These are phyloP conservation scores for Diorhabda carinulata DNA, from an alignment of 1,140 invertebrate genomes.

Conservation along the genomic window DNA sequence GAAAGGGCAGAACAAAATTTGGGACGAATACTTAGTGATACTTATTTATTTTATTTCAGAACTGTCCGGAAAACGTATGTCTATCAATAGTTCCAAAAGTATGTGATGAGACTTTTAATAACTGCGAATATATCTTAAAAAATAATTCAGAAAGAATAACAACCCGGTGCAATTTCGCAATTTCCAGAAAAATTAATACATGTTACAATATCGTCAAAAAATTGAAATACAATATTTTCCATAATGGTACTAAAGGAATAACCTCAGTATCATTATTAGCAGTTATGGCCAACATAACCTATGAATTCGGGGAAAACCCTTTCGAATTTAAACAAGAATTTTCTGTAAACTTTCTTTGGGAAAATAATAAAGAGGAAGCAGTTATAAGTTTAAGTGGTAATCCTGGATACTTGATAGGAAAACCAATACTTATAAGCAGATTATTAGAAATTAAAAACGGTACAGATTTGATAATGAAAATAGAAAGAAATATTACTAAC, in stretches of 20 bases:
- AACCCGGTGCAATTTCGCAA: slow-evolving; percentile 23
- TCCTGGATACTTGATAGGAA: slow-evolving; percentile 62
- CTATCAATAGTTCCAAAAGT: slow-evolving; percentile 46
- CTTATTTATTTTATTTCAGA: slow-evolving; percentile 47
- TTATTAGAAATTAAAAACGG: slow-evolving; percentile 31
- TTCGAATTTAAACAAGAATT: slow-evolving; percentile 51
- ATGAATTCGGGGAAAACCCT: slow-evolving; percentile 25
- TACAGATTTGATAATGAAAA: slow-evolving; percentile 13
- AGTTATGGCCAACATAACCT: slow-evolving; percentile 46
- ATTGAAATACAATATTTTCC: slow-evolving; percentile 53
- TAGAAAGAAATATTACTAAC: slow-evolving; percentile 15
- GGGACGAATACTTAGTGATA: slow-evolving; percentile 26
- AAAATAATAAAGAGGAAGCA: slow-evolving; percentile 39
- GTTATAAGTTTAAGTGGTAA: slow-evolving; percentile 59
- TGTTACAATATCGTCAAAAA: slow-evolving; percentile 47
- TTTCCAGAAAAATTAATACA: slow-evolving; percentile 24
- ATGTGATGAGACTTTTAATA: slow-evolving; percentile 43
- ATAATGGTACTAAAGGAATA: slow-evolving; percentile 58
- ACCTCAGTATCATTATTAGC: slow-evolving; percentile 48
- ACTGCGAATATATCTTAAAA: slow-evolving; percentile 36
- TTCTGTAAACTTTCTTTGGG: slow-evolving; percentile 53
- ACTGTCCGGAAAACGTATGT: slow-evolving; percentile 53
- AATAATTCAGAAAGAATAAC: slow-evolving; percentile 25
- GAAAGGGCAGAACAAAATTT: too few relatives aligned
- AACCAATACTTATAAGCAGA: slow-evolving; percentile 58